These are phyloP conservation scores for Hartigia nigra DNA, from an alignment of 2,888 invertebrate species.

Conservation along the genomic window DNA sequence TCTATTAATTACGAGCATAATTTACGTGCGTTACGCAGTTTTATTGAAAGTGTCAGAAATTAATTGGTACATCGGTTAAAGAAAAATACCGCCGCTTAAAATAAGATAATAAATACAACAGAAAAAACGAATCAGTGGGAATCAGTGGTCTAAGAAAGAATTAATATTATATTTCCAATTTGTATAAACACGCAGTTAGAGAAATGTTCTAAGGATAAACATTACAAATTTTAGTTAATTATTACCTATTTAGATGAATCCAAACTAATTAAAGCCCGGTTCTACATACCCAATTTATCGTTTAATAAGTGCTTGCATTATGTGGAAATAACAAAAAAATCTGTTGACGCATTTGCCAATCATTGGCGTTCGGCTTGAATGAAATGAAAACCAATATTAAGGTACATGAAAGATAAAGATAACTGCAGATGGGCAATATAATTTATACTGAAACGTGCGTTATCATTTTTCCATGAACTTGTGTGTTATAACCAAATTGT, in stretches of 20 bases:
- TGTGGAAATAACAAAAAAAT: not conserved
- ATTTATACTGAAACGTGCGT: not conserved
- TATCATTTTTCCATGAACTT: not conserved
- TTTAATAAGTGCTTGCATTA: not conserved
- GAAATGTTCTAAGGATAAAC: not conserved
- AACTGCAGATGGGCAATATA: not conserved
- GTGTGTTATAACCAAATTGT: not conserved
- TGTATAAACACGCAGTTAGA: not conserved
- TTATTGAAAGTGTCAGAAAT: no score
- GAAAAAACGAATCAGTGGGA: not conserved
- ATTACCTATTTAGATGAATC: not conserved
- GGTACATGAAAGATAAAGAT: not conserved
- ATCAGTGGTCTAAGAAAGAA: not conserved
- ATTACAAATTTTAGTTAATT: not conserved
- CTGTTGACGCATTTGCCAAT: not conserved
- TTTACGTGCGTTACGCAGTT: not conserved
- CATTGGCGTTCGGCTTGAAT: not conserved
- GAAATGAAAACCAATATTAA: not conserved
- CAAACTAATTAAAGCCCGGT: not conserved
- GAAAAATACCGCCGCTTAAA: no score
- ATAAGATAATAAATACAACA: not conserved
- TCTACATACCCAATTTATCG: not conserved
- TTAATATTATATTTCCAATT: not conserved
- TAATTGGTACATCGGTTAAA: no score
- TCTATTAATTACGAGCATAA: not conserved